These are phyloP conservation scores for Molorchus minor DNA, from an alignment of 2,888 invertebrate species.

Conservation along the genomic window DNA sequence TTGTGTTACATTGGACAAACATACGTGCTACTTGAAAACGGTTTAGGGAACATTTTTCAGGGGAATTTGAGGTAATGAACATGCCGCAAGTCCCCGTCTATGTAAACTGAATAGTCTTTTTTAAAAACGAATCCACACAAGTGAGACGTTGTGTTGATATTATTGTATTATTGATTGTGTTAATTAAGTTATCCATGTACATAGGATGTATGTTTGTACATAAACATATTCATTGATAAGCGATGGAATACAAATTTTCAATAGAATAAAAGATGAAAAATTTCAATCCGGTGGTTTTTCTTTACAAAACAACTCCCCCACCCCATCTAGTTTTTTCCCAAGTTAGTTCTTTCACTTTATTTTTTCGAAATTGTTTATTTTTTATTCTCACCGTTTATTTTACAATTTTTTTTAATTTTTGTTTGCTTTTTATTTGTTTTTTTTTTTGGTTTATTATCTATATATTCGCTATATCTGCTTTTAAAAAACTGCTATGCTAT, in stretches of 20 bases:
- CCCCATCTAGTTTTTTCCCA: conserved; percentile 22
- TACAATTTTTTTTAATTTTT: conserved; percentile 30
- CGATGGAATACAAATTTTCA: conserved; percentile 62
- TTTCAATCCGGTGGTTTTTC: conserved; percentile 40
- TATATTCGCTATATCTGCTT: no score
- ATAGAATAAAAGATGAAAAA: conserved; percentile 61
- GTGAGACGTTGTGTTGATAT: conserved; percentile 52
- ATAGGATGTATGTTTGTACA: conserved; percentile 66
- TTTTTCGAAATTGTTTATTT: conserved; percentile 14
- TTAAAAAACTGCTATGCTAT: no score
- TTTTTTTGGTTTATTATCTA: no score
- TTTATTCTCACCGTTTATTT: conserved; percentile 29
- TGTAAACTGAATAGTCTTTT: conserved; percentile 47
- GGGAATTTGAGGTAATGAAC: background rate
- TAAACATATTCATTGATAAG: conserved; percentile 63
- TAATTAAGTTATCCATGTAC: conserved; percentile 60
- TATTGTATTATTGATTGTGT: conserved; percentile 53
- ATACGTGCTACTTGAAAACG: background rate
- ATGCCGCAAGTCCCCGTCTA: conserved; percentile 13
- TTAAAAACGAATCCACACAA: conserved; percentile 45
- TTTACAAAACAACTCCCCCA: conserved; percentile 19
- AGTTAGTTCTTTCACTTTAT: conserved; percentile 28
- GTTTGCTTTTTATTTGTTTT: no score
- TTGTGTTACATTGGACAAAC: background rate
- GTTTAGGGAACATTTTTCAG: background rate